These are phyloP conservation scores for Andrena dorsata DNA, from an alignment of 2,888 invertebrate genomes.

Conservation along the genomic window DNA sequence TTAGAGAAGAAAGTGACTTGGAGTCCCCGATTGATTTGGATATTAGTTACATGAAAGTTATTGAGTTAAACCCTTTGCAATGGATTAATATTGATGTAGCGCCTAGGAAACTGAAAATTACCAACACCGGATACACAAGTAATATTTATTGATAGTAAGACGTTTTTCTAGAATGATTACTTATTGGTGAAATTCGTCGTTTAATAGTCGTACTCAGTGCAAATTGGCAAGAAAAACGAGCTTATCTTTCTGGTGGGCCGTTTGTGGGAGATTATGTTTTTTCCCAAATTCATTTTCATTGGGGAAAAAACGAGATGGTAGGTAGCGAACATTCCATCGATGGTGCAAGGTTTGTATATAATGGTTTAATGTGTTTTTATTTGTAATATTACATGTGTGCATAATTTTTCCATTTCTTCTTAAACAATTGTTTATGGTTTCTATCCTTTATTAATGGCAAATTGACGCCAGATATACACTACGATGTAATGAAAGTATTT, in stretches of 20 bases:
- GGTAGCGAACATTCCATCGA: constrained; percentile 90
- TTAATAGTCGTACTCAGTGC: constrained; percentile 87
- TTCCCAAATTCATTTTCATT: constrained; percentile 90
- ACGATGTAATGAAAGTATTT: too few relatives aligned
- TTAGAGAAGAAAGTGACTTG: constrained; percentile 53
- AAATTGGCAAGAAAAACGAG: constrained; percentile 88
- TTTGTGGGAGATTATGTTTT: constrained; percentile 88
- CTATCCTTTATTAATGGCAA: too few relatives aligned
- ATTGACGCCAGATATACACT: too few relatives aligned
- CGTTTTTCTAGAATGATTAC: background rate
- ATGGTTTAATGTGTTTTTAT: background rate
- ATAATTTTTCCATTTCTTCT: too few relatives aligned
- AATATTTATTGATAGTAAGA: background rate
- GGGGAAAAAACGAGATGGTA: constrained; percentile 88
- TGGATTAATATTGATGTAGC: constrained; percentile 86
- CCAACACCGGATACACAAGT: constrained; percentile 90
- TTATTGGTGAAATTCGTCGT: background rate
- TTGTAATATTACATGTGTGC: background rate
- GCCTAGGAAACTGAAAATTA: constrained; percentile 88
- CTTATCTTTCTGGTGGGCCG: constrained; percentile 88
- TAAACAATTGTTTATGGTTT: too few relatives aligned
- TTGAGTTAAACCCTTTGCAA: constrained; percentile 85
- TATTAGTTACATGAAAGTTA: constrained; percentile 78
- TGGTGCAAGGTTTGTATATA: constrained; percentile 78
- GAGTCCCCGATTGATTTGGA: constrained; percentile 86